A percentile compares a stretch with the other conserved stretches of the same genome.
Conservation (phyloP, 1,140 invertebrate genomes). For the Drosophila nasuta region DNA sequence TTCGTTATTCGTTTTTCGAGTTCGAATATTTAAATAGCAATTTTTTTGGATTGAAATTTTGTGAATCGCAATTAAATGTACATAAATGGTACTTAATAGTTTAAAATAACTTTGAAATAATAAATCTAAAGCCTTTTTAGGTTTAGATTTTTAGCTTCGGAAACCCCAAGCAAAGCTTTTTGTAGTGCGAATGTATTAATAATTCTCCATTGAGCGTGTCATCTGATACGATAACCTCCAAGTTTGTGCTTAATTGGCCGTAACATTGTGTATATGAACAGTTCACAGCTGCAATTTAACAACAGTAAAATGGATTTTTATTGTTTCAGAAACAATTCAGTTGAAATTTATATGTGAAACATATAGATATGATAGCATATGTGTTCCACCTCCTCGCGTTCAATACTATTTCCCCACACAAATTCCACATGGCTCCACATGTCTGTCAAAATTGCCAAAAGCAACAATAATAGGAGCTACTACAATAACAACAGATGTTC, state of each 20-base stretch:
- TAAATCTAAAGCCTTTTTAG: too few species aligned
- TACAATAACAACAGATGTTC: slow-evolving; percentile 76
- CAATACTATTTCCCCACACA: slow-evolving; percentile 33
- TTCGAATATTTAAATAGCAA: not conserved
- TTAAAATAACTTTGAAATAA: too few species aligned
- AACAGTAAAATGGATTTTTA: slow-evolving; percentile 31
- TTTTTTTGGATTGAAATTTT: too few species aligned
- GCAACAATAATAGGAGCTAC: slow-evolving; percentile 55
- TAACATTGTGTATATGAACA: slow-evolving; percentile 33
- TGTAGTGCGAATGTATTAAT: not conserved
- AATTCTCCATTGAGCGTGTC: not conserved
- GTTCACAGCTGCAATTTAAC: slow-evolving; percentile 43
- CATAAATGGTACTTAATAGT: too few species aligned
- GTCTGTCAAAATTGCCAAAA: slow-evolving; percentile 63
- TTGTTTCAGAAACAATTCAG: slow-evolving; percentile 40
- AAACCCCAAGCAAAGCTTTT: not conserved
- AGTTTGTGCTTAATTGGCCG: slow-evolving; percentile 41
- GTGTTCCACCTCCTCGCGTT: slow-evolving; percentile 31
- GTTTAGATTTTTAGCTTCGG: not conserved
- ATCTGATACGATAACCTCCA: slow-evolving; percentile 35
- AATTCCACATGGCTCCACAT: slow-evolving; percentile 64
- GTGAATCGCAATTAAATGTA: too few species aligned
- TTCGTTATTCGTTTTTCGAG: not conserved
- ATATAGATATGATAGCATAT: slow-evolving; percentile 63
- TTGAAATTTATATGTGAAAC: slow-evolving; percentile 52